Evolutionary conservation across 2,888 invertebrate genomes (phyloP).

Genomic region (Agrilus mali): DNA sequence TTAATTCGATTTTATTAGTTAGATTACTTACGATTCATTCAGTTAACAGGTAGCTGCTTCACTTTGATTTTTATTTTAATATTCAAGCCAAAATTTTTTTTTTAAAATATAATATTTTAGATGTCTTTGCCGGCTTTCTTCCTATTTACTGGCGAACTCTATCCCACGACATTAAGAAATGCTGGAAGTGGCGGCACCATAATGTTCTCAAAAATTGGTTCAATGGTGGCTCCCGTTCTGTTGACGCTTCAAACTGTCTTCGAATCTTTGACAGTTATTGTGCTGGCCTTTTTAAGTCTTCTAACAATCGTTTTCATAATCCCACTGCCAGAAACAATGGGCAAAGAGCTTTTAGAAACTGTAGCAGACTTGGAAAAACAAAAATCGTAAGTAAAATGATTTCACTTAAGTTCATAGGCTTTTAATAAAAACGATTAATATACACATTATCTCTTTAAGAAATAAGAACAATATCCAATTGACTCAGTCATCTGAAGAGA

Average conservation of each 20-base stretch:
- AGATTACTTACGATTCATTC: too few species aligned
- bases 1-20: too few species aligned
- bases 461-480: too few species aligned
- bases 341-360: constrained; percentile 38
- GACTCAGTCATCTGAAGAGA: too few species aligned
- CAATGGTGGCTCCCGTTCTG: constrained; percentile 43
- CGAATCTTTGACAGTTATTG: constrained; percentile 23
- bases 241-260: constrained; percentile 21
- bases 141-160: constrained; percentile 64
- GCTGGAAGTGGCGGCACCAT: constrained; percentile 62
- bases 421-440: too few species aligned
- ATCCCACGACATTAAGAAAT: constrained; percentile 66
- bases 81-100: too few species aligned
- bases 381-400: constrained; percentile 6
- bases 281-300: constrained; percentile 23
- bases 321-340: constrained; percentile 30
- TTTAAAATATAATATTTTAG: constrained; percentile 26
- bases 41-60: too few species aligned
- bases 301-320: constrained; percentile 24
- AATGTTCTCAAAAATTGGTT: constrained; percentile 65
- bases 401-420: too few species aligned
- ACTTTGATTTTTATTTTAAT: too few species aligned
- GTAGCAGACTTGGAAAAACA: constrained; percentile 36
- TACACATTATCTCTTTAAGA: too few species aligned
- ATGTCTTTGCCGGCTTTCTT: constrained; percentile 48